Base-by-base conservation (phyloP, 2,113 vertebrate species). In the Uria lomvia region DNA sequence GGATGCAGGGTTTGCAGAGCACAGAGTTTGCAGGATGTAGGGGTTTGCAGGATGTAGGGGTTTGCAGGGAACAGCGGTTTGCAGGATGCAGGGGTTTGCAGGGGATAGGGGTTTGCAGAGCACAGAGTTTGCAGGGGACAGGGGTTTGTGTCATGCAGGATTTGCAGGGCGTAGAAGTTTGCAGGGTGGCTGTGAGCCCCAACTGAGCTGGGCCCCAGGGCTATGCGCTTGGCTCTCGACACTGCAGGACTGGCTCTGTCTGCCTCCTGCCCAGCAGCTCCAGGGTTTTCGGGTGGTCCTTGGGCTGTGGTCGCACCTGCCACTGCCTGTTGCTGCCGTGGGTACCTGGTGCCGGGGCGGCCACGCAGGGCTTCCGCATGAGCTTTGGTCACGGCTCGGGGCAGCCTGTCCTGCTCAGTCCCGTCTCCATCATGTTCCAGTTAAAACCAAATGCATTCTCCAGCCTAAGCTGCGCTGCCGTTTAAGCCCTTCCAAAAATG, bases 401-500 rank as follows among this genome's bases (percentile, higher is more conserved):
- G 55, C 90, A 81, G 88, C 59, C 55, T 13, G 10, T 96, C 86
- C 90, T 72, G 78, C 95, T 90, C 75, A 17, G 50, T 88, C 79
- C 84, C 62, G 58, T 92, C 91, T 94, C 87, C 92, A 88, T 93
- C 82, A 65, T 90, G 89, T 97, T 97, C 94, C 93, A 93, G 93
- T 97, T 94, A 96, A 96, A 94, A 96, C 86, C 63, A 81, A 92
- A 93, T 85, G 72, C 56, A 0, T 91, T 94, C 90, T 77, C 75
- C 94, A 96, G 93, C 86, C 88, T 73, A 60, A 91, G 94, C 96
- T 94, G 94, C 5, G 40, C 70, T 94, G 92, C 75, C 5, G 9
- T 88, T 92, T 88, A 76, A 97, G 87, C 88, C 71, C 70, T 85
- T 97, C 96, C 95, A 92, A 91, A 93, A 97, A 96, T 94, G 91